Evolutionary conservation across 2,888 invertebrate species (phyloP).

Genomic region (Phragmatobia fuliginosa): DNA sequence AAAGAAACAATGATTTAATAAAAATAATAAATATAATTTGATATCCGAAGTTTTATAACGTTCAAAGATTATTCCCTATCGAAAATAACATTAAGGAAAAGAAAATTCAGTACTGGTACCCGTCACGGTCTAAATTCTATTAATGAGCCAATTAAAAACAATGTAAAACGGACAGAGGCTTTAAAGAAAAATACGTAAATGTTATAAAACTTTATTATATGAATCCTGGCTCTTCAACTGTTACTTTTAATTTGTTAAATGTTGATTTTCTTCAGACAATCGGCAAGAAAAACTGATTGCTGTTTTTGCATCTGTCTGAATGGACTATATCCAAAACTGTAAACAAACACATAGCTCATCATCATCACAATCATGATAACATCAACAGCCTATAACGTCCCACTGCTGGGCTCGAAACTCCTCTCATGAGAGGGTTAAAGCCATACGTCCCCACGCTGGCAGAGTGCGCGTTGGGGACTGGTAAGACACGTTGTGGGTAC

Average conservation of each 20-base stretch:
- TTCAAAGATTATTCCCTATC: not conserved
- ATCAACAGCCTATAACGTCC: too few species aligned
- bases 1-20: not conserved
- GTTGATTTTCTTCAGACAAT: constrained; percentile 1
- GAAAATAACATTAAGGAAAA: not conserved
- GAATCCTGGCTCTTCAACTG: not conserved
- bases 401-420: too few species aligned
- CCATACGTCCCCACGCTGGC: too few species aligned
- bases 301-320: constrained; percentile 7
- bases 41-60: not conserved
- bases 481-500: too few species aligned
- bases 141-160: not conserved
- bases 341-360: not conserved
- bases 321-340: constrained; percentile 15
- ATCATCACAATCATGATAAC: too few species aligned
- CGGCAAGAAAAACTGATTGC: constrained; percentile 13
- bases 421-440: too few species aligned
- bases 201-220: not conserved
- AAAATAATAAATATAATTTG: not conserved
- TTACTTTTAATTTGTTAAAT: not conserved
- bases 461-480: too few species aligned
- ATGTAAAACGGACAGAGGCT: not conserved
- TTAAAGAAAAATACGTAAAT: not conserved
- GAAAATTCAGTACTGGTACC: not conserved
- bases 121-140: not conserved